A percentile compares a stretch with the other conserved stretches of the same genome.
Evolutionary conservation across 2,113 vertebrate genomes (phyloP).

Genomic region (Atherinomorus stipes): DNA sequence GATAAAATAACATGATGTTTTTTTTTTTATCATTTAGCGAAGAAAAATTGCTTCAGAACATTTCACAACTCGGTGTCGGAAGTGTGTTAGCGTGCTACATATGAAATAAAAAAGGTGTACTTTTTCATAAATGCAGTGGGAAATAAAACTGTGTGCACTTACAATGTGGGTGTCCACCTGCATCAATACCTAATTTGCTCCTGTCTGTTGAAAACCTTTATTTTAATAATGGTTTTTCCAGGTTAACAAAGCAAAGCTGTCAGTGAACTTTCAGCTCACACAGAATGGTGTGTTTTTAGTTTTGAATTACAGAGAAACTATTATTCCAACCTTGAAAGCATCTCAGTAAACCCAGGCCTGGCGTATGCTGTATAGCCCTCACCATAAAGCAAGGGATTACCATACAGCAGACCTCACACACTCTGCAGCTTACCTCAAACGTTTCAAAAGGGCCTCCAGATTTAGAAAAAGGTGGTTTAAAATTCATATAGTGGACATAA

Average conservation of each 20-base stretch:
- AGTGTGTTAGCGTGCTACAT: neutral
- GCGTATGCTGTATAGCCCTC: conserved; percentile 32
- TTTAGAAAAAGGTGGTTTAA: conserved; percentile 13
- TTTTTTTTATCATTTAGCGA: too few species aligned
- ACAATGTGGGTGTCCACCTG: conserved; percentile 49
- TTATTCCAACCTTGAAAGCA: conserved; percentile 63
- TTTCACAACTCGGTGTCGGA: conserved; percentile 15
- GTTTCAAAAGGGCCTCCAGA: conserved; percentile 19
- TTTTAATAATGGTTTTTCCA: conserved; percentile 46
- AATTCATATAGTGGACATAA: conserved; percentile 13
- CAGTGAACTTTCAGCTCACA: conserved; percentile 27
- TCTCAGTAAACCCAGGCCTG: conserved; percentile 30
- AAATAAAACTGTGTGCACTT: conserved; percentile 10
- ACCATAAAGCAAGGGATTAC: conserved; percentile 21
- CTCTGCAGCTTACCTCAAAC: conserved; percentile 44
- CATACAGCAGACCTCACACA: conserved; percentile 63
- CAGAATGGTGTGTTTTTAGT: conserved; percentile 56
- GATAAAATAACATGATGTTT: conserved; percentile 16
- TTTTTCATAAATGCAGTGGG: conserved; percentile 25
- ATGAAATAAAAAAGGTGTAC: conserved; percentile 38
- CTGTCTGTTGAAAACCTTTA: conserved; percentile 28
- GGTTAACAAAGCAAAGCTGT: conserved; percentile 51
- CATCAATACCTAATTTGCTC: conserved; percentile 56
- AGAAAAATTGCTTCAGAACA: conserved; percentile 25
- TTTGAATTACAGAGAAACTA: conserved; percentile 66